Evolutionary conservation across 2,888 invertebrate species (phyloP), one percentile per base, ranked within the genome.

Genomic region (Drosophila maculinotata): DNA sequence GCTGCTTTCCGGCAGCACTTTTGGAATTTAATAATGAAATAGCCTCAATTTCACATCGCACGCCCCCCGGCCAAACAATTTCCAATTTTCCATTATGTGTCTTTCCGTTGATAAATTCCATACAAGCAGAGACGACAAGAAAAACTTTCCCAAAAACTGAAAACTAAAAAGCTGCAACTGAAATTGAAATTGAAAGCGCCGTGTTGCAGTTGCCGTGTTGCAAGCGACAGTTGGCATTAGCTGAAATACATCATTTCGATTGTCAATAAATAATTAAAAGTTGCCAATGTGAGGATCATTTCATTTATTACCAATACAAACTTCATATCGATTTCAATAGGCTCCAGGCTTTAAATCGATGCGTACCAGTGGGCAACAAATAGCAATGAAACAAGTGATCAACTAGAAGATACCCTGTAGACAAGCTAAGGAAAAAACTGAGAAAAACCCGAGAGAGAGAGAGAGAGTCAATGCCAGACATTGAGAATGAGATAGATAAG

Each of bases 21-120:
- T 81, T 60, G 87, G 81, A 82, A 82, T 82, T 87, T 87, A 82
- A 85, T 82, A 82, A 82, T 85, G 82, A 87, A 82, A 82, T 82
- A 87, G 87, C 82, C 87, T 58, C 74, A 70, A 60, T 70, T 70
- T 73, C 57, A 49, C 44, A 14, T 8, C 47, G 7, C 41, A 4
- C 5, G 10, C 26, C 36, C 28, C 31, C 17, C 36, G 31, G 59
- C 58, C 63, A 39, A 79, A 79, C 66, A 67, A 83, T 80, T 81
- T 77, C 51, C 75, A 74, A 79, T 83, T 83, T 80, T 79, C 66
- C 74, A 77, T 74, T 77, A 69, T 75, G 51, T 63, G 58, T 67
- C 69, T 64, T 70, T 69, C 41, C 36, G 76, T 80, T 83, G 84
- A 83, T 83, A 86, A 86, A 83, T 86, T 69, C 83, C 64, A 62